Evolutionary conservation across 2,113 vertebrate genomes (phyloP).

Genomic region (Cichladusa arquata): DNA sequence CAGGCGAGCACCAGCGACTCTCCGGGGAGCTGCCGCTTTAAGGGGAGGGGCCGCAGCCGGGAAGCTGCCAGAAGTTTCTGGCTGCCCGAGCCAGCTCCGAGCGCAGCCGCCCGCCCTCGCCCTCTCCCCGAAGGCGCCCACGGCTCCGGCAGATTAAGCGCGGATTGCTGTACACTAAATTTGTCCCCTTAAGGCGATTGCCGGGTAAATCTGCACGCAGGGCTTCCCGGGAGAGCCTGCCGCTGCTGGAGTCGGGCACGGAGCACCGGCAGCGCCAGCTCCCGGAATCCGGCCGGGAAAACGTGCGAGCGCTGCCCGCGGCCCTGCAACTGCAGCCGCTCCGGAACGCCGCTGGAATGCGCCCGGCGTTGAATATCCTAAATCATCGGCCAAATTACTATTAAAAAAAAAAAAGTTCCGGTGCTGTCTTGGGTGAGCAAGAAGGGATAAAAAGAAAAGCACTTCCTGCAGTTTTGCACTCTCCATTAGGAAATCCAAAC

Average conservation of each 20-base stretch:
- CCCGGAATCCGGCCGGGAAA: background rate
- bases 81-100: background rate
- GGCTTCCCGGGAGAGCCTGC: background rate
- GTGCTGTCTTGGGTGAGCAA: background rate
- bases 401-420: background rate
- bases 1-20: fast-evolving
- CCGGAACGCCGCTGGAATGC: background rate
- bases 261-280: background rate
- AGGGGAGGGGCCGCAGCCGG: background rate
- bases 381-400: fast-evolving
- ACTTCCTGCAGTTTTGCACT: background rate
- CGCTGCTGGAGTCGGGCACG: background rate
- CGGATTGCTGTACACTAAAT: constrained; percentile 12
- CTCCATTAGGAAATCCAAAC: background rate
- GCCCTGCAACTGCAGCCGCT: background rate
- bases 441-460: background rate
- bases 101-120: background rate
- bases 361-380: fast-evolving
- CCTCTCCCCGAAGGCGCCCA: background rate
- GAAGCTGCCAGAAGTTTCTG: constrained; percentile 57
- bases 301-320: background rate
- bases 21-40: background rate
- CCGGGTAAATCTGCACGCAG: background rate
- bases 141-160: background rate
- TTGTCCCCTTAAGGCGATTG: constrained; percentile 35